Base-by-base conservation (phyloP, 1,140 invertebrate genomes). In the Macrocentrus cingulum region DNA sequence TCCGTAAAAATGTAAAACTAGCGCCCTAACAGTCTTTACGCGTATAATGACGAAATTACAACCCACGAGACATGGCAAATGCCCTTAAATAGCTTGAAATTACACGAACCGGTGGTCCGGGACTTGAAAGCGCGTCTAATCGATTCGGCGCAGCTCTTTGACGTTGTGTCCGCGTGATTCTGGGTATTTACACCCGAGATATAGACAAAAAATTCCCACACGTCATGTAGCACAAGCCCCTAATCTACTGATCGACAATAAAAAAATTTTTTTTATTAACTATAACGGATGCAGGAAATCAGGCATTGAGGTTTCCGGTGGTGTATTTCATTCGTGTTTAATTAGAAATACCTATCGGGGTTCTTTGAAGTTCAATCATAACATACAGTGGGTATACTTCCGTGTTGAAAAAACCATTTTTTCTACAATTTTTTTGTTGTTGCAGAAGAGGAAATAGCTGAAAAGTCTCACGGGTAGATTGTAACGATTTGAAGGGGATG, bases 71-170 rank as follows among this genome's bases (percentile, higher is more conserved):
- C 41, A 68, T 68, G 65, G 72, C 71, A 73, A 74, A 61, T 62
- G 52, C 2, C 13, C 19, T 60, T 76, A 74, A 79, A 56, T 78
- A 78, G 66, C 76, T 72, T 78, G 75, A 79, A 79, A 79, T 79
- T 72, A 70, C 60, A 69, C 19, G 59, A 67, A 64, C 59, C 29
- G 62, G 66, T 66, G 65, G 65, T 57, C 57, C 39, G 59, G 25
- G 22, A 34, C 34, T 65, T 62, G 66, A 29, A 61, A 62, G 48
- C 56, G 49, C 61, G 56, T 67, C 56, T 44, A 74, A 78, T 79
- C 65, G 68, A 79, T 79, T 78, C 56, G 71, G 52, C 54, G 66
- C 64, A 63, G 46, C 62, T 60, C 63, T 67, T 67, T 65, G 58
- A 61, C 16, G 42, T 65, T 44, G 45, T 56, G 59, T 41, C 55